Evolutionary conservation across 2,113 vertebrate species (phyloP).

Genomic region (Cervus canadensis): DNA sequence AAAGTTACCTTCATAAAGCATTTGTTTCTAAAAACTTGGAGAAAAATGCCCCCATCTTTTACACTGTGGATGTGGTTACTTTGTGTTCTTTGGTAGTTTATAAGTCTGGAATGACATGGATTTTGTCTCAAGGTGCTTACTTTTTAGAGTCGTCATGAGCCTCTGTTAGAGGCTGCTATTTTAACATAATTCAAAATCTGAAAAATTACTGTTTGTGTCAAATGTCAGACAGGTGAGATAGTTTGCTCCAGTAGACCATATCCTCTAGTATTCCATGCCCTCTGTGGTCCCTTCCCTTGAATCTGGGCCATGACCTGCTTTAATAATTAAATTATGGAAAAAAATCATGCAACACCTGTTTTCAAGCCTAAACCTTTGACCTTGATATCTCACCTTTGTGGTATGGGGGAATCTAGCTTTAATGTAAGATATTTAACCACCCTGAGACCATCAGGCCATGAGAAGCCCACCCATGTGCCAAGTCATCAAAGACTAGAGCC

Average conservation of each 20-base stretch:
- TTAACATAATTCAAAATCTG: not conserved
- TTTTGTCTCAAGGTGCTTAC: not conserved
- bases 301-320: not conserved
- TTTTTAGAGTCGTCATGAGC: not conserved
- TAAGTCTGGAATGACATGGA: not conserved
- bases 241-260: not conserved
- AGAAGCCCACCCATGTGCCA: accelerated
- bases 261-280: not conserved
- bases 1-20: not conserved
- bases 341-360: not conserved
- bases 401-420: not conserved
- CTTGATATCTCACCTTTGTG: not conserved
- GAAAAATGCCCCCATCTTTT: not conserved
- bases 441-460: not conserved
- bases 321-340: not conserved
- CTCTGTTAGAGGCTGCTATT: not conserved
- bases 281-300: not conserved
- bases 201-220: not conserved
- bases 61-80: not conserved
- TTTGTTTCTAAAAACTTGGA: not conserved
- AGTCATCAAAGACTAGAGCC: no score
- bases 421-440: not conserved
- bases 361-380: not conserved
- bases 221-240: not conserved
- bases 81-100: not conserved